Base-by-base conservation (phyloP, 2,888 invertebrate genomes). In the Ischnus inquisitorius region DNA sequence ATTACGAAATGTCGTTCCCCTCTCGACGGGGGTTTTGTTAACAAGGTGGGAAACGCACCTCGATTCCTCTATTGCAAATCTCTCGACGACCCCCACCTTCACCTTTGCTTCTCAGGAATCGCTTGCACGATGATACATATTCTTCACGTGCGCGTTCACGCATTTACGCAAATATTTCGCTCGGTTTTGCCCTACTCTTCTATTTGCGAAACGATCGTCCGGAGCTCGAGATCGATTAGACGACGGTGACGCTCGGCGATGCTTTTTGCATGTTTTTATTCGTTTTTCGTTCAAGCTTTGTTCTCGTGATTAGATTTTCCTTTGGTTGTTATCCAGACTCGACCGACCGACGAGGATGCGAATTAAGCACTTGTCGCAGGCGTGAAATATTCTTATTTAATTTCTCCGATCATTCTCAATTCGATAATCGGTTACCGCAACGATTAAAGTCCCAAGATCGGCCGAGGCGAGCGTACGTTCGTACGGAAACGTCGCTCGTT, bases 1-100 rank as follows among this genome's bases (percentile, higher is more conserved):
- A 88, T 90, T 90, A 89, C 90, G 90, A 85, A 85, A 85, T 80
- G 51, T 75, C 60, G n/a, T 19, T 65, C 67, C 67, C 67, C 41
- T n/a, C 25, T 28, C 25, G 57, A 25, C 34, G 71, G 67, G 68
- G 64, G n/a, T 68, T 28, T 77, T 64, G 64, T 74, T 80, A 84
- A 74, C 83, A 64, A 84, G 77, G 90, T 90, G 90, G 89, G 90
- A 90, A 88, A 81, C 67, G 74, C 78, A 67, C 43, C n/a, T n/a
- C 67, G 82, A 87, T 86, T 85, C 68, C 76, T 86, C 74, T 74
- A 71, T 62, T 51, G 65, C 78, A 84, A 85, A 83, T 51, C 64
- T 79, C 68, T 68, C 76, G 65, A 77, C 81, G 80, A 71, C 83
- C 62, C 81, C 71, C 79, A 85, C 85, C 86, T 88, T 88, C 86